Evolutionary conservation across 2,113 vertebrate species (phyloP).

Genomic region (Hystrix brachyura): DNA sequence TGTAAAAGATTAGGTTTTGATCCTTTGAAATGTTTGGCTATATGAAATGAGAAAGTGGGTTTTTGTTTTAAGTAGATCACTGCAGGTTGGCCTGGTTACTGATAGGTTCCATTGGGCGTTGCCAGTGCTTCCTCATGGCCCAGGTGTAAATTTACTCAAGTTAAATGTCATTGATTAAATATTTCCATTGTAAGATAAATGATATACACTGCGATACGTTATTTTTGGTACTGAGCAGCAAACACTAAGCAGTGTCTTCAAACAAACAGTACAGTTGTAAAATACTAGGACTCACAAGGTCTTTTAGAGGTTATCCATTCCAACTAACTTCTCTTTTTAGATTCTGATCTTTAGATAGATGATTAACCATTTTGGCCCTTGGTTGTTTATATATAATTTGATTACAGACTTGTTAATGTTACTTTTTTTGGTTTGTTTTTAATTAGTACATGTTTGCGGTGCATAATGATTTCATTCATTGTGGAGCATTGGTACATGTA

Average conservation of each 20-base stretch:
- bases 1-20: conserved; percentile 38
- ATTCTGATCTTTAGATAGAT: conserved; percentile 26
- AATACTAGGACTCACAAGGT: not conserved
- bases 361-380: conserved; percentile 42
- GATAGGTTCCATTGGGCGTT: not conserved
- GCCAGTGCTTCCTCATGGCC: not conserved
- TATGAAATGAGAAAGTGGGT: not conserved
- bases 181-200: conserved; percentile 44
- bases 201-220: not conserved
- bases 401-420: not conserved
- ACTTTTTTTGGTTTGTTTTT: not conserved
- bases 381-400: conserved; percentile 49
- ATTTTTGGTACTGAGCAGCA: not conserved
- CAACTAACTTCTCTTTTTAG: not conserved
- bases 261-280: conserved; percentile 31
- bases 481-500: not conserved
- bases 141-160: not conserved
- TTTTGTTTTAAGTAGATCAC: not conserved
- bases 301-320: not conserved
- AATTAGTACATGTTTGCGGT: not conserved
- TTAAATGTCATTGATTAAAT: conserved; percentile 26
- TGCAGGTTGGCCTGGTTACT: not conserved
- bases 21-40: not conserved
- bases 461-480: not conserved
- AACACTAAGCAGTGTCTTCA: conserved; percentile 27